Base-by-base conservation (phyloP, 2,113 vertebrate genomes). In the Cryptomyrus ogoouensis region DNA sequence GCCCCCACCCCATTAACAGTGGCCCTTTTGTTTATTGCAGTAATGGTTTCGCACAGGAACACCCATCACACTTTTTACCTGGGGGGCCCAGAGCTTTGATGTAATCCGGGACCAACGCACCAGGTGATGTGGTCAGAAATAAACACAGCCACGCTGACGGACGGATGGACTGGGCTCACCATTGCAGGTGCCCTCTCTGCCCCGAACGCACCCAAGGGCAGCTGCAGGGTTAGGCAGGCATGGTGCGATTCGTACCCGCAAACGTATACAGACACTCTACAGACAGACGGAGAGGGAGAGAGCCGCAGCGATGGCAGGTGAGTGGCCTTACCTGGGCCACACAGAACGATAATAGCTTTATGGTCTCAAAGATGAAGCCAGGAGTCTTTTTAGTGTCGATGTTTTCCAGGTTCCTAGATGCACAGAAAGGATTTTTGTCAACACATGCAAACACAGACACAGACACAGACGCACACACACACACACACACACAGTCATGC, bases 351-450 rank as follows among this genome's bases (percentile, higher is more conserved):
- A 99, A 93, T 88, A 99, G 94, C 4, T 94, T 94, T 93, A 99
- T 95, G 88, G 97, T 97, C 89, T 97, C 97, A 0, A 94, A 95
- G 80, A 96, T 93, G 93, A 98, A 97, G 31, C 96, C 93, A 0
- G 95, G 97, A 39, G 95, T 97, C 91, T 95, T 94, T 58, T 97
- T 97, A 0, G 94, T 93, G 90, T 97, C 62, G 12, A 98, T 95
- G 50, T 98, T 98, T 92, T 98, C 97, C 89, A 96, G 95, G 92
- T 98, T 98, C 93, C 98, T 99, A 92, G 13, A 93, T 90, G 92
- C 17, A 88, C 10, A 89, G 46, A 92, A 89, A 90, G 17, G 39
- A 46, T 10, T 44, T 10, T 10, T 24, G 39, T 47, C 17, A 46
- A 83, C 8, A 5, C 27, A 70, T 10, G 3, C n/a, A 70, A 3